phyloP scores from a whole-genome alignment of 2,888 invertebrate species.

The Agriopis leucophaearia region DNA sequence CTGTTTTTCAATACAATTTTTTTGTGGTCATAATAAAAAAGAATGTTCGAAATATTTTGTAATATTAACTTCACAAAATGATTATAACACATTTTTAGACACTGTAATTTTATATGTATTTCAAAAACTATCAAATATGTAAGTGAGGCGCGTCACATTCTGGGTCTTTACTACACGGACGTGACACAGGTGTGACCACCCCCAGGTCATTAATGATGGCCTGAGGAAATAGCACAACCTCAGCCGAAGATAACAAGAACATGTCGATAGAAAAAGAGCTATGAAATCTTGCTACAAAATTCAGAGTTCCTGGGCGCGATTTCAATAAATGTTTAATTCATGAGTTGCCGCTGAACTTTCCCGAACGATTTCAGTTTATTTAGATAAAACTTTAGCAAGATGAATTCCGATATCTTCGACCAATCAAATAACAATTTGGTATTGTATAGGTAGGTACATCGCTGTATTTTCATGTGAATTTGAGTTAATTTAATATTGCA shows the following conservation, averaged over 20 bases:
- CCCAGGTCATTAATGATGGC: too few species aligned
- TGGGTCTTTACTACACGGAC: too few species aligned
- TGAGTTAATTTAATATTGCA: slow-evolving; percentile 4
- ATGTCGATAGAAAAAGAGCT: slow-evolving; percentile 34
- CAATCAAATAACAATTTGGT: slow-evolving; percentile 17
- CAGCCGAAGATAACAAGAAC: not conserved
- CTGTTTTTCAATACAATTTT: too few species aligned
- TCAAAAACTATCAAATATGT: too few species aligned
- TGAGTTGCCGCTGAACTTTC: slow-evolving; percentile 23
- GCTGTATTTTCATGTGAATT: slow-evolving; percentile 9
- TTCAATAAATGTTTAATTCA: slow-evolving; percentile 32
- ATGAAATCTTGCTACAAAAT: slow-evolving; percentile 48
- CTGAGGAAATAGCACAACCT: not conserved
- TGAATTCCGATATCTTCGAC: slow-evolving; percentile 8
- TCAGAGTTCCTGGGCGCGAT: slow-evolving; percentile 21
- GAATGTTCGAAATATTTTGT: too few species aligned
- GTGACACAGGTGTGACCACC: too few species aligned
- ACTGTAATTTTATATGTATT: too few species aligned
- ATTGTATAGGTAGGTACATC: not conserved
- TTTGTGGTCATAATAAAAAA: too few species aligned
- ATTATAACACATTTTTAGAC: too few species aligned
- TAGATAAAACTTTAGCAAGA: slow-evolving; percentile 20
- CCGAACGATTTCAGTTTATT: slow-evolving; percentile 25
- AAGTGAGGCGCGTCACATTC: too few species aligned
- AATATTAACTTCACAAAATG: too few species aligned